phyloP scores from a whole-genome alignment of 2,113 vertebrate species.

The Lasiurus borealis region DNA sequence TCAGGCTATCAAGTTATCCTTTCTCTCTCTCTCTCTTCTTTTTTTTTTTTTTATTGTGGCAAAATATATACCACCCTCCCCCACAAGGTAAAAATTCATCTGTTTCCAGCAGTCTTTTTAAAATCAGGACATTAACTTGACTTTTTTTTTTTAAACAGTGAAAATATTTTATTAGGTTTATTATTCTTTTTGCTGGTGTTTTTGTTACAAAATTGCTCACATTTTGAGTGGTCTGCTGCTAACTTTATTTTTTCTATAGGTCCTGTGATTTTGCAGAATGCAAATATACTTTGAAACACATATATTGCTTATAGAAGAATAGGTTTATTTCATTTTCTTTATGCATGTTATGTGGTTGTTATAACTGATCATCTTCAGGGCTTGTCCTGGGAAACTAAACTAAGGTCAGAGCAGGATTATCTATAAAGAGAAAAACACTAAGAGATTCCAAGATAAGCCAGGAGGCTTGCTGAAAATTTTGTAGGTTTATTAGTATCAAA shows the following conservation, averaged over 20 bases:
- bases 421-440: neutral
- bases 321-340: neutral
- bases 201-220: conserved; percentile 52
- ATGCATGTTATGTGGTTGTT: neutral
- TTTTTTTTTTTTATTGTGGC: neutral
- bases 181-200: conserved; percentile 44
- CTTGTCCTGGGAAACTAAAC: neutral
- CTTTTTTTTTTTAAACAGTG: neutral
- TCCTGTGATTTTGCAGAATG: conserved; percentile 9
- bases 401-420: neutral
- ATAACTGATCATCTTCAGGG: neutral
- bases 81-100: neutral
- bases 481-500: neutral
- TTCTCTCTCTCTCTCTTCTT: neutral
- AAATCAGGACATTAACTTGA: conserved; percentile 27
- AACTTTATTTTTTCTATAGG: neutral
- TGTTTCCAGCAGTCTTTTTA: neutral
- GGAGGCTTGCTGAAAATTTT: conserved; percentile 36
- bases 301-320: neutral
- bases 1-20: neutral
- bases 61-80: neutral
- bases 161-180: conserved; percentile 42
- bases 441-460: neutral
- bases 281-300: neutral
- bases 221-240: neutral